Percentiles rank a stretch among this genome's conserved stretches.
phyloP scores from a whole-genome alignment of 2,113 vertebrate species.

The Acinonyx jubatus region DNA sequence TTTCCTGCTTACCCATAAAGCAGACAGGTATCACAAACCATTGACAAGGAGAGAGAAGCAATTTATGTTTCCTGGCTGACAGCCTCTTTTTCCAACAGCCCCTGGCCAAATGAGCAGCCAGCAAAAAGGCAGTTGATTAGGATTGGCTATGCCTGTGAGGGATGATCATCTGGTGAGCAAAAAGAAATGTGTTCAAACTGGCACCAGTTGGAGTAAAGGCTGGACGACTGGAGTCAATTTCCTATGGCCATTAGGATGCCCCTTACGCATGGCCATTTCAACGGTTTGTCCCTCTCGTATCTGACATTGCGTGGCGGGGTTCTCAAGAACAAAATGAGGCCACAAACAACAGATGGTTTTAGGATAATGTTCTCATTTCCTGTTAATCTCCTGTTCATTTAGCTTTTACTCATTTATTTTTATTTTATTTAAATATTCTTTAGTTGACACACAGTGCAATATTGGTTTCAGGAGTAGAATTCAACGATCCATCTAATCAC shows the following conservation, averaged over 20 bases:
- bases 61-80: not conserved
- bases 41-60: conserved; percentile 16
- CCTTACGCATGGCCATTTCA: no score
- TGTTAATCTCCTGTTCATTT: not conserved
- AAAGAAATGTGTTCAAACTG: not conserved
- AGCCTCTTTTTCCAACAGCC: not conserved
- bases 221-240: not conserved
- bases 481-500: no score
- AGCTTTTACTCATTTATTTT: not conserved
- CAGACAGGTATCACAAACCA: not conserved
- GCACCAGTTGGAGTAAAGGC: not conserved
- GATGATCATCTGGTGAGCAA: not conserved
- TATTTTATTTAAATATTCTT: no score
- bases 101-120: not conserved
- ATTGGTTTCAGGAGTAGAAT: no score
- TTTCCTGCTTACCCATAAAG: not conserved
- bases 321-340: not conserved
- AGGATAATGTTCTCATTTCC: not conserved
- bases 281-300: not conserved
- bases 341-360: not conserved
- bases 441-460: no score
- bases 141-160: not conserved
- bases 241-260: not conserved
- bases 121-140: not conserved
- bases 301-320: not conserved